phyloP scores from a whole-genome alignment of 2,797 vertebrate species.

The Parauchenoglanis ngamensis region DNA sequence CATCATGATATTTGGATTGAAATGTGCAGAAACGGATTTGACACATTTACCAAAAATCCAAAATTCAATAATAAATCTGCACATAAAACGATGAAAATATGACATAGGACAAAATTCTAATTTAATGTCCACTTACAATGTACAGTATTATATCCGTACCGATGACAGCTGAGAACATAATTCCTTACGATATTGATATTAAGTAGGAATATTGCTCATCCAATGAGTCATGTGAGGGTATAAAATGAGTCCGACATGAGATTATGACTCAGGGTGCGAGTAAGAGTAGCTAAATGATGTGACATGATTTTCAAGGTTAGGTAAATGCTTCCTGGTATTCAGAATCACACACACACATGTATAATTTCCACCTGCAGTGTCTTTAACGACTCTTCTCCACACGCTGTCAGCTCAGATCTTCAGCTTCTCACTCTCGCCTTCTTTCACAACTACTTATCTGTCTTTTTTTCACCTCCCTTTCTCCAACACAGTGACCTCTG shows the following conservation, averaged over 20 bases:
- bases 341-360: conserved; percentile 40
- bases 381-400: neutral
- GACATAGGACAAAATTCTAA: neutral
- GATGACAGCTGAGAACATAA: no score
- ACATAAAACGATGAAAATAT: neutral
- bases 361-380: neutral
- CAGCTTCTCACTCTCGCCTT: conserved; percentile 41
- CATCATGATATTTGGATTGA: neutral
- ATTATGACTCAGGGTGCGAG: neutral
- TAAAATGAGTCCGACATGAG: neutral
- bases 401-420: conserved; percentile 23
- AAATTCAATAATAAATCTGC: neutral
- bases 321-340: neutral
- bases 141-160: neutral
- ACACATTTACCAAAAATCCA: neutral
- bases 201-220: neutral
- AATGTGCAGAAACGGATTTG: neutral
- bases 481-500: conserved; percentile 57
- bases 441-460: conserved; percentile 49
- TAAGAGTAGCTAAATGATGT: neutral
- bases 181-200: neutral
- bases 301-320: neutral
- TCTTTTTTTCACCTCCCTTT: conserved; percentile 49
- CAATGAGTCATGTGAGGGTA: neutral
- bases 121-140: neutral